Conservation (phyloP, 2,888 invertebrate species). For the Limnephilus lunatus region DNA sequence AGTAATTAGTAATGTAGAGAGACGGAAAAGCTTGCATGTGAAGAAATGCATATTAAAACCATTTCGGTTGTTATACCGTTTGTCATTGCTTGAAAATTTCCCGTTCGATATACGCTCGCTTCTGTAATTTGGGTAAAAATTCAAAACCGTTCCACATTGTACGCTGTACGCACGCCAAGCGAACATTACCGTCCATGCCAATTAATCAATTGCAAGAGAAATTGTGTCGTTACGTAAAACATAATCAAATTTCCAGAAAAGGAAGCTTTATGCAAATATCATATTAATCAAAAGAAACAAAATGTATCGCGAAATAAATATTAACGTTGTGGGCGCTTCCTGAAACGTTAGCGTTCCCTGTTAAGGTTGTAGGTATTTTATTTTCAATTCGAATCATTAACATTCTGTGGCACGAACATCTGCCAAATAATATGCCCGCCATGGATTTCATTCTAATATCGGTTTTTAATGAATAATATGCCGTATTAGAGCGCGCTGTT, state of each 20-base stretch:
- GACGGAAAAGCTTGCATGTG: background rate
- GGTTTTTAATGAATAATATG: background rate
- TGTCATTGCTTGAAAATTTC: conserved; percentile 5
- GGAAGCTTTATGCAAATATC: conserved; percentile 33
- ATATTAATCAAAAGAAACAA: conserved; percentile 25
- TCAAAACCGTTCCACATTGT: conserved; percentile 18
- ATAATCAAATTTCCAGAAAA: conserved; percentile 28
- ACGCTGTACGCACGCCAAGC: conserved; percentile 44
- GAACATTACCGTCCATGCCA: conserved; percentile 33
- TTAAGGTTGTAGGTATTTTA: background rate
- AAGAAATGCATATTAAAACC: background rate
- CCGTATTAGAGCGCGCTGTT: background rate
- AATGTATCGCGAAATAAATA: conserved; percentile 16
- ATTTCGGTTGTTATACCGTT: background rate
- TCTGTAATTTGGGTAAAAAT: conserved; percentile 25
- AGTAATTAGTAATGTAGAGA: background rate
- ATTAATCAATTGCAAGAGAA: conserved; percentile 46
- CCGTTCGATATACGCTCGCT: background rate
- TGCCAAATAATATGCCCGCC: background rate
- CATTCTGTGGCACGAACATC: background rate
- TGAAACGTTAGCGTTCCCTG: background rate
- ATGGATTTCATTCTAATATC: background rate
- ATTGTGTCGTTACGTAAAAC: conserved; percentile 44
- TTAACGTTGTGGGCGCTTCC: background rate
- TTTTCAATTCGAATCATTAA: background rate